These are phyloP conservation scores for Eleutherodactylus coqui DNA, from an alignment of 2,797 vertebrate genomes.

Conservation along the genomic window DNA sequence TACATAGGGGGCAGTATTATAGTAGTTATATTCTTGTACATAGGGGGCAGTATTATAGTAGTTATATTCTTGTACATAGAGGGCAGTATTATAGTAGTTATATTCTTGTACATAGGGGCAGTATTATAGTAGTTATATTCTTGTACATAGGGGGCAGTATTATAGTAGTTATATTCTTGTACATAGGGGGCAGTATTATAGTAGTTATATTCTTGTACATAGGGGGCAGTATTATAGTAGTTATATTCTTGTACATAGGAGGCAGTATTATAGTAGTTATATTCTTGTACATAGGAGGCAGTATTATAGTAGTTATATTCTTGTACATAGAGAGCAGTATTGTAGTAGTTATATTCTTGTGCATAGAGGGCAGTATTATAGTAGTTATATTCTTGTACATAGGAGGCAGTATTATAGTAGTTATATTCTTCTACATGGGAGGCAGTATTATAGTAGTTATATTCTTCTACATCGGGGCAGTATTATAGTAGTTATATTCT, in stretches of 20 bases:
- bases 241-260: constrained; percentile 12
- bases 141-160: background rate
- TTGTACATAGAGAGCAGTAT: too few relatives aligned
- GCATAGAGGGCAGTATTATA: too few relatives aligned
- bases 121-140: constrained; percentile 3
- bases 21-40: constrained; percentile 15
- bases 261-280: constrained; percentile 8
- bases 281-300: background rate
- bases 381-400: background rate
- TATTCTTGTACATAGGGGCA: background rate
- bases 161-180: constrained; percentile 15
- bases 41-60: background rate
- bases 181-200: constrained; percentile 6
- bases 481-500: too few relatives aligned
- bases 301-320: constrained; percentile 9
- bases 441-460: background rate
- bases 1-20: constrained; percentile 10
- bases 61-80: constrained; percentile 13
- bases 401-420: background rate
- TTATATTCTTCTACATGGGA: background rate
- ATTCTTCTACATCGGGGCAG: too few relatives aligned
- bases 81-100: constrained; percentile 6
- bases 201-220: constrained; percentile 23
- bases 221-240: background rate
- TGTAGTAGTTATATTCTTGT: too few relatives aligned